Base-by-base conservation (phyloP, 2,888 invertebrate genomes). In the Ornithoptera alexandrae region DNA sequence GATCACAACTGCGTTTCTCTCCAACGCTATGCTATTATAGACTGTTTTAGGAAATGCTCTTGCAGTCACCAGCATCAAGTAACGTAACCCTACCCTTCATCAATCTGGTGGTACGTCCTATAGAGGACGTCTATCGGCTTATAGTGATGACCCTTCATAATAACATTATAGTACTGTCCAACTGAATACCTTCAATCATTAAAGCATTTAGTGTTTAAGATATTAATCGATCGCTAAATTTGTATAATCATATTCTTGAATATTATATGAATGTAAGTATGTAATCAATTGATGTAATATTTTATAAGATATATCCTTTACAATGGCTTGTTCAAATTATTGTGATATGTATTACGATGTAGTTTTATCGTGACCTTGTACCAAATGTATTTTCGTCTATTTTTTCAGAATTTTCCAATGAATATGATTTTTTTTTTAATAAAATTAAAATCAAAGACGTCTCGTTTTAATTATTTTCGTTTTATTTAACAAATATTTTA, bases 371-470 rank as follows among this genome's bases (percentile, higher is more conserved):
- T 53, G 24, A 67, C 56, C 53, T 67, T 69, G 58, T 62, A 70
- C 66, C 59, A 57, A 70, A 70, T 67, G 63, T 70, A 70, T 70
- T 63, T 59, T 70, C 65, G 66, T 70, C 66, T 70, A 70, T 70
- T 70, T 70, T 70, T 70, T 56, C 70, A 64, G 58, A 56, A 58
- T 63, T 63, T 70, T 67, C 36, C 65, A 57, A 67, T 61, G 7
- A 65, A 62, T 62, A 42, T 69, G 58, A 69, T 62, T 53, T 53
- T 63, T 39, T 66, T 66, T 53, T 56, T 63, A 63, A 63, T 50
- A 70, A 70, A 67, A 67, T 53, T 59, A 4, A 66, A 63, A 67
- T 63, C 61, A 65, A 36, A 69, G 20, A 66, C 62, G 24, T 39
- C 24, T n/a, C 58, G 62, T 63, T 68, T 70, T 65, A 62, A 60